Evolutionary conservation across 2,113 vertebrate genomes (phyloP).

Genomic region (Clarias magur): DNA sequence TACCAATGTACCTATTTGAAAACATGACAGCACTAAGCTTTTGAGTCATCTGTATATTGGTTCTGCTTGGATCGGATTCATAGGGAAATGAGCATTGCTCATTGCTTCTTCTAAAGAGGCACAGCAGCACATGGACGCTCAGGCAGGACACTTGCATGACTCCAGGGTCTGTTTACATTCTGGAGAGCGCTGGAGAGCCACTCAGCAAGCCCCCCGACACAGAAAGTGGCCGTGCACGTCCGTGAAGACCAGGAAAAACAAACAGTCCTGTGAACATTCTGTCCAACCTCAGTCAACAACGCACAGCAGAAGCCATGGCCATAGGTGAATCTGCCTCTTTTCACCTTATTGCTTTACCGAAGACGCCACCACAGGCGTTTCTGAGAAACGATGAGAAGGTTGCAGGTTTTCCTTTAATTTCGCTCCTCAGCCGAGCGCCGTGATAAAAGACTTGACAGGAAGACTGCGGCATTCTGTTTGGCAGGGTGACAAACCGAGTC

Average conservation of each 20-base stretch:
- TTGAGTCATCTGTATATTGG: background rate
- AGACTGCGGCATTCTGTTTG: constrained; percentile 26
- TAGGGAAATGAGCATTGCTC: background rate
- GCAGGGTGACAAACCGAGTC: constrained; percentile 28
- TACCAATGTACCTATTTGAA: background rate
- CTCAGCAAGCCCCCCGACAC: constrained; percentile 29
- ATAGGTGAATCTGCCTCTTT: constrained; percentile 9
- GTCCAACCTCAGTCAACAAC: constrained; percentile 65
- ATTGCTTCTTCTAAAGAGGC: constrained; percentile 8
- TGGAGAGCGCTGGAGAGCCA: constrained; percentile 51
- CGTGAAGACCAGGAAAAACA: constrained; percentile 67
- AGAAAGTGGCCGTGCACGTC: constrained; percentile 26
- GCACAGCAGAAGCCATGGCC: constrained; percentile 25
- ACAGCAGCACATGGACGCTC: background rate
- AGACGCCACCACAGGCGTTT: constrained; percentile 11
- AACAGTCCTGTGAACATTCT: constrained; percentile 68
- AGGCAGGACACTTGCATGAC: constrained; percentile 11
- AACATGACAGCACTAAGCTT: background rate
- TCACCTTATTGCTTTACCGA: background rate
- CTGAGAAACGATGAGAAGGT: background rate
- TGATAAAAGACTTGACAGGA: constrained; percentile 40
- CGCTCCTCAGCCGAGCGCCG: background rate
- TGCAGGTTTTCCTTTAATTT: background rate
- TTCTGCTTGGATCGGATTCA: background rate
- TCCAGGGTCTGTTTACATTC: constrained; percentile 66